Evolutionary conservation across 2,113 vertebrate species (phyloP).

Genomic region (Lepus americanus): DNA sequence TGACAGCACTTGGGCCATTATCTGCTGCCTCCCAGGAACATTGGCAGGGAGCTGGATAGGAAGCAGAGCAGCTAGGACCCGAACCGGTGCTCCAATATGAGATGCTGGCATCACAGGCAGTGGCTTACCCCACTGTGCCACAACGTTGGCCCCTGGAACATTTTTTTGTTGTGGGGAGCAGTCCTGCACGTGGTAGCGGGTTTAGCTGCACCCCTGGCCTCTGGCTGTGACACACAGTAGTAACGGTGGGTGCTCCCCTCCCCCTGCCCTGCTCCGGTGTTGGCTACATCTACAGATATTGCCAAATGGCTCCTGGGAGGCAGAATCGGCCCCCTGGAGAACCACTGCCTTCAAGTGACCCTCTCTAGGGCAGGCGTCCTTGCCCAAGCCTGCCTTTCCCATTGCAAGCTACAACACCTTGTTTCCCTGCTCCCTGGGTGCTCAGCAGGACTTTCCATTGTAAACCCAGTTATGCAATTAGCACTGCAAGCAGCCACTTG

Average conservation of each 20-base stretch:
- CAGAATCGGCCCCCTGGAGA: neutral
- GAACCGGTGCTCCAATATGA: too few relatives aligned
- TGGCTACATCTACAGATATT: neutral
- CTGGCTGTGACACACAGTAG: neutral
- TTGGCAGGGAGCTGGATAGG: too few relatives aligned
- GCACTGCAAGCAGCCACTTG: neutral
- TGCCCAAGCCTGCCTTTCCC: neutral
- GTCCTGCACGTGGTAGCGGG: fast-evolving
- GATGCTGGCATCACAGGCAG: too few relatives aligned
- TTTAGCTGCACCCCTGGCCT: neutral
- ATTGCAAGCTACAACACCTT: neutral
- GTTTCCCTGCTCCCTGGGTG: neutral
- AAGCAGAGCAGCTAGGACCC: too few relatives aligned
- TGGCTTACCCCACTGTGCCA: too few relatives aligned
- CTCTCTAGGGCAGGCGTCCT: neutral
- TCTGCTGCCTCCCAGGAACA: too few relatives aligned
- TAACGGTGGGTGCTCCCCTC: too few relatives aligned
- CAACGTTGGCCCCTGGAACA: too few relatives aligned
- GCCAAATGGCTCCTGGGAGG: neutral
- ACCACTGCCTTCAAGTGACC: neutral
- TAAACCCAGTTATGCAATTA: slow-evolving; percentile 55
- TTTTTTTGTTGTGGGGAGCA: neutral
- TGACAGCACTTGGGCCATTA: too few relatives aligned
- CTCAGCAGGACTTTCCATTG: neutral
- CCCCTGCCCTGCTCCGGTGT: too few relatives aligned